phyloP scores from a whole-genome alignment of 2,888 invertebrate species.

The Papilio gigon region DNA sequence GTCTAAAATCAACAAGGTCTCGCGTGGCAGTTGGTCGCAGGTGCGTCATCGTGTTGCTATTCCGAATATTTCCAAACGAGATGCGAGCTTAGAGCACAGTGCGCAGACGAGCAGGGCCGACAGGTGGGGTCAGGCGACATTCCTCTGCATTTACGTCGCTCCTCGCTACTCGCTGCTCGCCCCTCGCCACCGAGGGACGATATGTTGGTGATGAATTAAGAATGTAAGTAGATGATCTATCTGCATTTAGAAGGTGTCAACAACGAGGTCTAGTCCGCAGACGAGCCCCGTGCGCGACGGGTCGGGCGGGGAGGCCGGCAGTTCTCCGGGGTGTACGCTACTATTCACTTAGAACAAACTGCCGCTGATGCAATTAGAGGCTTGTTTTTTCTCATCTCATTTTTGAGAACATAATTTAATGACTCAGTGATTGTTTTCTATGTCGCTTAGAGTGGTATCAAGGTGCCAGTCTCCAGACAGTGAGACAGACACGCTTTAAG shows the following conservation, averaged over 20 bases:
- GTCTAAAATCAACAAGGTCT: constrained; percentile 13
- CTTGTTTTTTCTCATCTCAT: too few relatives aligned
- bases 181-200: not conserved
- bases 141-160: not conserved
- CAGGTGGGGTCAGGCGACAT: not conserved
- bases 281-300: too few relatives aligned
- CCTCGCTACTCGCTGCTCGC: not conserved
- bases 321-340: too few relatives aligned
- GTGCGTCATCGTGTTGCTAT: constrained; percentile 21
- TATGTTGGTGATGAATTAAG: too few relatives aligned
- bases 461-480: not conserved
- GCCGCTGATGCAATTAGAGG: too few relatives aligned
- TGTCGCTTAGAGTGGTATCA: not conserved
- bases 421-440: not conserved
- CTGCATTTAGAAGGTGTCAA: too few relatives aligned
- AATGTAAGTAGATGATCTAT: too few relatives aligned
- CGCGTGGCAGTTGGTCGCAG: not conserved
- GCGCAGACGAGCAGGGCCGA: not conserved
- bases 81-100: not conserved
- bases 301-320: not conserved
- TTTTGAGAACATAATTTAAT: not conserved
- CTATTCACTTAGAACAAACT: too few relatives aligned
- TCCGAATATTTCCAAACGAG: constrained; percentile 27
- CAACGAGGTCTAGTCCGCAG: too few relatives aligned
- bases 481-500: not conserved